Evolutionary conservation across 2,888 invertebrate species (phyloP), one percentile per base, ranked within the genome.

Genomic region (Protonemura montana): DNA sequence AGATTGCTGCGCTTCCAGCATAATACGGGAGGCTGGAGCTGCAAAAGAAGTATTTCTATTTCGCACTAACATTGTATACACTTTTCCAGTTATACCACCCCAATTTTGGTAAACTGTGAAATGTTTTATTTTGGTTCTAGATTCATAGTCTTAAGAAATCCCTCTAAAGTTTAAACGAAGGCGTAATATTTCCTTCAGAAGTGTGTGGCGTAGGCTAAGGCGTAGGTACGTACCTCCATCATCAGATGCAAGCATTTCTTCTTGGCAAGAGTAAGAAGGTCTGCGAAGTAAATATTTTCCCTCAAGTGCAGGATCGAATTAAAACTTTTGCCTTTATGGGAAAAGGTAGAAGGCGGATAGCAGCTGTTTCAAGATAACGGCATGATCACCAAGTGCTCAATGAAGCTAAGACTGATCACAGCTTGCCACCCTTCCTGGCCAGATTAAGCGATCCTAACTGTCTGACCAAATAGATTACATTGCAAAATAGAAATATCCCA

Each of bases 401-500:
- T 59, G 59, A 59, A 59, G 59, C 59, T 59, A 59, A 59, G 59
- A 59, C 59, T 59, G 59, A 59, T 59, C 59, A 21, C 59, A 59
- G 59, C 59, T 21, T 59, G 59, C 59, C 59, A 59, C 59, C 59
- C 59, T 59, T 21, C 59, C 59, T 59, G 59, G 7, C 59, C 21
- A 59, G 59, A 59, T 59, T 59, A 59, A 59, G 59, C 59, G 59
- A 59, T 59, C 59, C 59, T 59, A 59, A 59, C 59, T 59, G 78
- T 78, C 78, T n/a, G n/a, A 27, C 78, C 27, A 78, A 81, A 81
- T 27, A 81, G 81, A 29, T 81, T 81, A 81, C 28, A 30, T 29
- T 81, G 81, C 28, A 81, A 81, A 81, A 81, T 30, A 81, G 59
- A 81, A 81, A 29, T 81, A 29, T 81, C 81, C 29, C 30, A 5